A percentile compares a stretch with the other conserved stretches of the same genome.
Conservation (phyloP, 2,113 vertebrate species). For the Caranx melampygus region DNA sequence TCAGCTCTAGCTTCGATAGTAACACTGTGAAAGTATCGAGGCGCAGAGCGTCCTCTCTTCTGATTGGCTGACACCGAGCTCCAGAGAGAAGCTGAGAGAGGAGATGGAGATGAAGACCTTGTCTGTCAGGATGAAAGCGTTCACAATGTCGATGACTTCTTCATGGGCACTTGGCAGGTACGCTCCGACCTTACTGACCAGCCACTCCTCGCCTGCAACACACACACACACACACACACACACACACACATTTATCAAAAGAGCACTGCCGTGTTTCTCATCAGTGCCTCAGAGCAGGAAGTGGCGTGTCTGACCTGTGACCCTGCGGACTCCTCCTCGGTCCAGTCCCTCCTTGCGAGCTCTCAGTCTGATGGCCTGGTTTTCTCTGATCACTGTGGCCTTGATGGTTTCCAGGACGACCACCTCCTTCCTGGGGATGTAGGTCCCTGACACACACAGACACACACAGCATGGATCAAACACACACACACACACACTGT, state of each 20-base stretch:
- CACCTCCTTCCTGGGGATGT: slow-evolving; percentile 92
- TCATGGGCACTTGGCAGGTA: slow-evolving; percentile 92
- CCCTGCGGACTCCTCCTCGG: slow-evolving; percentile 82
- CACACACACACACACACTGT: no score
- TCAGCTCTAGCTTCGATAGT: no score
- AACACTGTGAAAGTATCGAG: no score
- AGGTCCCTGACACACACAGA: slow-evolving; percentile 83
- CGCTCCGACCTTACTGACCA: slow-evolving; percentile 89
- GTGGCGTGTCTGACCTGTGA: slow-evolving; percentile 80
- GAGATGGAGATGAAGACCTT: slow-evolving; percentile 81
- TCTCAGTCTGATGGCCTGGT: slow-evolving; percentile 90
- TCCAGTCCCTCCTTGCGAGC: slow-evolving; percentile 90
- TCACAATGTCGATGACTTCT: slow-evolving; percentile 90
- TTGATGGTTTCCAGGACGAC: slow-evolving; percentile 88
- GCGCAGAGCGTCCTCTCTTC: no score
- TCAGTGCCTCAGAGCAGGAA: no score
- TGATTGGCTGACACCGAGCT: no score
- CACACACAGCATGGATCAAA: not conserved
- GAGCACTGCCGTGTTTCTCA: no score
- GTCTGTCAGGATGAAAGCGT: slow-evolving; percentile 91
- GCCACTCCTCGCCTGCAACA: slow-evolving; percentile 91
- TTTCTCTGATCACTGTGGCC: slow-evolving; percentile 88
- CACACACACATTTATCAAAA: no score
- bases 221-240: slow-evolving; percentile 7
- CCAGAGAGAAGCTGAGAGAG: no score